These are phyloP conservation scores for Dermatemys mawii DNA, from an alignment of 2,113 vertebrate genomes.

Conservation along the genomic window DNA sequence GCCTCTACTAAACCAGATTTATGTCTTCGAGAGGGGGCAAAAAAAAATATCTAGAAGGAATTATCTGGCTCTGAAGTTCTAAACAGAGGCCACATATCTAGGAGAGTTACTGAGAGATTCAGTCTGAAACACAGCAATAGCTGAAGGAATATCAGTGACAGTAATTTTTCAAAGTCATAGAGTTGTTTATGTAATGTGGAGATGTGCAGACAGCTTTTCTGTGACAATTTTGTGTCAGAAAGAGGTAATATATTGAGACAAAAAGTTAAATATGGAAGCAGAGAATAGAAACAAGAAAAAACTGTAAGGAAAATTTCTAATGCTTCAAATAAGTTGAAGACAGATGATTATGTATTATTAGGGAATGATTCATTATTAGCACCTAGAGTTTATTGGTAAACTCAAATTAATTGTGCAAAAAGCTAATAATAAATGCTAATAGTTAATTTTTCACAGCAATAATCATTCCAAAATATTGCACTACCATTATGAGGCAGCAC, in stretches of 20 bases:
- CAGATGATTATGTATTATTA: neutral
- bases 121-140: neutral
- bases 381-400: conserved; percentile 20
- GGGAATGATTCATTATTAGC: neutral
- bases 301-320: neutral
- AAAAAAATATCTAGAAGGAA: neutral
- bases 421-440: neutral
- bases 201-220: neutral
- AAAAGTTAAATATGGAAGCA: neutral
- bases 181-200: accelerated
- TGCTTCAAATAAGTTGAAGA: neutral
- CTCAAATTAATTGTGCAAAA: conserved; percentile 7
- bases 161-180: neutral
- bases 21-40: neutral
- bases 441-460: neutral
- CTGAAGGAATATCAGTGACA: neutral
- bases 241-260: neutral
- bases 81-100: neutral
- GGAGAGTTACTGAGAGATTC: neutral
- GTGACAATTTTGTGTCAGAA: neutral
- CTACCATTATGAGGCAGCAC: neutral
- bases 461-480: neutral
- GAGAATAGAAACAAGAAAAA: conserved; percentile 18
- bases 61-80: neutral
- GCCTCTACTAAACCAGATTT: neutral